phyloP scores from a whole-genome alignment of 2,113 vertebrate species.

The Phyllostomus discolor region DNA sequence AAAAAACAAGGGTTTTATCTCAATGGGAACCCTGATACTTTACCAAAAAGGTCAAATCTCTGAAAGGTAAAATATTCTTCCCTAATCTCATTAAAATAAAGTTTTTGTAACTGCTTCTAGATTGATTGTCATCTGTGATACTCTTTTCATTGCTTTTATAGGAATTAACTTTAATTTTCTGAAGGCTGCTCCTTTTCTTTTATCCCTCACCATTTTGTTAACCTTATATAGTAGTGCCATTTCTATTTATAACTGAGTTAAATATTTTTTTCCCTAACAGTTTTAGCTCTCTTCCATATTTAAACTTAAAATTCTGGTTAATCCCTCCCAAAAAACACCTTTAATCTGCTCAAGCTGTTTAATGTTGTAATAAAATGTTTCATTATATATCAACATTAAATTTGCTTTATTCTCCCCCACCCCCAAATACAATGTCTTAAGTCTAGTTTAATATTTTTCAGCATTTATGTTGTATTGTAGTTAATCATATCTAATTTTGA shows the following conservation, averaged over 20 bases:
- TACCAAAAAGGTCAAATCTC: constrained; percentile 39
- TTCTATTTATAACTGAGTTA: constrained; percentile 68
- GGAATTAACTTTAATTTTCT: constrained; percentile 57
- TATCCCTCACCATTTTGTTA: constrained; percentile 52
- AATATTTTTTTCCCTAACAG: constrained; percentile 21
- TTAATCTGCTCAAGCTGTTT: constrained; percentile 46
- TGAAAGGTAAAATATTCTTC: constrained; percentile 47
- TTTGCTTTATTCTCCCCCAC: neutral
- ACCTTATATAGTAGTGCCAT: constrained; percentile 61
- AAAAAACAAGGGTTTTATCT: constrained; percentile 44
- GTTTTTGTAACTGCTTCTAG: constrained; percentile 33
- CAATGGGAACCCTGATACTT: constrained; percentile 38
- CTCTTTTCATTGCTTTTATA: constrained; percentile 43
- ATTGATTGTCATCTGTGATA: constrained; percentile 46
- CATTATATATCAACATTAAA: constrained; percentile 42
- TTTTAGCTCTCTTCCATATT: constrained; percentile 46
- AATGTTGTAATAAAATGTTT: constrained; percentile 39
- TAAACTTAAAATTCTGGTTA: constrained; percentile 37
- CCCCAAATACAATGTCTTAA: neutral
- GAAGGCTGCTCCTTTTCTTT: constrained; percentile 41
- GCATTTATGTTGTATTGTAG: constrained; percentile 13
- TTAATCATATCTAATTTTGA: constrained; percentile 29
- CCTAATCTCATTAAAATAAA: constrained; percentile 46
- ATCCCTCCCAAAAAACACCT: neutral
- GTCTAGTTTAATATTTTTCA: constrained; percentile 42